Base-by-base conservation (phyloP, 2,113 vertebrate species). In the Dicerorhinus sumatrensis region DNA sequence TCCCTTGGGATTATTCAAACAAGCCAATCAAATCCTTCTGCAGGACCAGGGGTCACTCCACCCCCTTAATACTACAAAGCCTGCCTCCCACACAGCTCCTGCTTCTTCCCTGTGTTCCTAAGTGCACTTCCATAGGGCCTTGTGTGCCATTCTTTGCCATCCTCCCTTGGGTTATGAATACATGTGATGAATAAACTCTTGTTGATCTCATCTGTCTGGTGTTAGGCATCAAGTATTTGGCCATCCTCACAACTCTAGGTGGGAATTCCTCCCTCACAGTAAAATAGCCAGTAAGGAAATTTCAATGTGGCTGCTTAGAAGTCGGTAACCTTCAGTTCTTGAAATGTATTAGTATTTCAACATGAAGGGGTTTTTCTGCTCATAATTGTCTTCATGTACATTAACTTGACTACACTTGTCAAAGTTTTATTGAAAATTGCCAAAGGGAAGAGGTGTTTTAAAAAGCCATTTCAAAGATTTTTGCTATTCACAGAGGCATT, bases 331-430 rank as follows among this genome's bases (percentile, higher is more conserved):
- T 9, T 85, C 67, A 56, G 25, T 69, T 67, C n/a, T 80, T 85
- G 42, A 81, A 92, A 56, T 54, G 7, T 85, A 69, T 69, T 70
- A 39, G 12, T n/a, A 72, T 96, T 93, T 63, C 36, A 91, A 42
- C 21, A 81, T 27, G 29, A 63, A 82, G 82, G 67, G 33, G 2
- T 87, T 0, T 51, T 58, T 93, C 12, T 65, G 21, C 27, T 95
- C 69, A 58, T 93, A 85, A 90, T 70, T 31, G 3, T 58, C 48
- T 72, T 96, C 58, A 27, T 93, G 25, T 48, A 31, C 23, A 70
- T 90, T 81, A 70, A 76, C 14, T 65, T 65, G 46, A 65, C 33
- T 81, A 18, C 27, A 84, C 14, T 63, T 70, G 48, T 63, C 25
- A 58, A 56, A 83, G 1, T 96, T 70, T 84, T 76, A 63, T 67